Evolutionary conservation across 2,113 vertebrate genomes (phyloP), one percentile per base, ranked within the genome.

Genomic region (Alosa alosa): DNA sequence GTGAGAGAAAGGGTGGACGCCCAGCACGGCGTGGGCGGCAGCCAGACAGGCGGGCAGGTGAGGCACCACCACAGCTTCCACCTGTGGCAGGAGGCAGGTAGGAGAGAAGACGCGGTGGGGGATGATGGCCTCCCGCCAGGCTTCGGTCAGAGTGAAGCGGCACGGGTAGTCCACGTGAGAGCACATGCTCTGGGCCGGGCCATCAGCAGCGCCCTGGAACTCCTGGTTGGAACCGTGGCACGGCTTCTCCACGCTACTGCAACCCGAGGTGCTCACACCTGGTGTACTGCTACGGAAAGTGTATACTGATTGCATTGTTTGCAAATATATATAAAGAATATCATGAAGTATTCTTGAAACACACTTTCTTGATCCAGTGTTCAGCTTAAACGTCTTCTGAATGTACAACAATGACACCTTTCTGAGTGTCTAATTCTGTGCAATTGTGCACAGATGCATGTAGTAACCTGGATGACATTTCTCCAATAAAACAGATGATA

Each of bases 1-100:
- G 81, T 98, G 96, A 86, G 96, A 93, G 91, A 99, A 99, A 0
- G 97, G 98, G 84, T 99, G 98, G 36, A 96, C 96, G n/a, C 98
- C 97, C 84, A 99, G 91, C 46, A 96, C 84, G 15, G 87, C 39
- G 84, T 96, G 92, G 75, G 98, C 97, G 81, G 97, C 97, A 45
- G 95, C 94, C 90, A 99, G 95, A 90, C 98, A 99, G 36, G 22
- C 91, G 75, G 96, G 95, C 88, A 98, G 88, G 0, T 98, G 91
- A 3, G 82, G 92, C 84, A 97, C 91, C 85, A 98, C 90, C 89
- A 41, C 81, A 20, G 96, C 93, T 90, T 95, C 89, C 0, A 96
- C 96, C 84, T 68, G 88, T 57, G 91, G 89, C 88, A 89, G 39
- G 86, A 99, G 95, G 90, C 94, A 93, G 45, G 47, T 17, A 0